These are phyloP conservation scores for Falco naumanni DNA, from an alignment of 2,797 vertebrate species.

Conservation along the genomic window DNA sequence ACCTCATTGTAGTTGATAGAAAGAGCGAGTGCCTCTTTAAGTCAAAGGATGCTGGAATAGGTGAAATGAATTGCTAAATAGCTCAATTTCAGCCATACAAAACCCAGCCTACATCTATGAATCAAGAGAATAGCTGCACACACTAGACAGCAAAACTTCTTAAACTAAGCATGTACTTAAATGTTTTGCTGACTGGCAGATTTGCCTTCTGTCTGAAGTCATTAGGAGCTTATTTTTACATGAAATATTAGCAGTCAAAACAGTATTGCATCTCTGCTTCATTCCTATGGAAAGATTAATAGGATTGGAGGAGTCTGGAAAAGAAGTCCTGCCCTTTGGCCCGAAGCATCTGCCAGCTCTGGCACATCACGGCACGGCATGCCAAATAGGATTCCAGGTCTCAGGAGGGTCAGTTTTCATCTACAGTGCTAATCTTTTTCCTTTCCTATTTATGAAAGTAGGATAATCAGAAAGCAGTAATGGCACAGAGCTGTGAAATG, in stretches of 20 bases:
- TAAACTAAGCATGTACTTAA: background rate
- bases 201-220: constrained; percentile 10
- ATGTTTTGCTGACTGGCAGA: constrained; percentile 32
- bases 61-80: background rate
- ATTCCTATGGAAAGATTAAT: constrained; percentile 25
- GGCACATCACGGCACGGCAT: background rate
- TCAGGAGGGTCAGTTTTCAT: background rate
- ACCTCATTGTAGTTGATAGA: background rate
- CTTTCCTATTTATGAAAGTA: background rate
- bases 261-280: background rate
- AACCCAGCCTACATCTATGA: background rate
- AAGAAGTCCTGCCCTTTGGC: constrained; percentile 21
- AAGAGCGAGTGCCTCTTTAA: constrained; percentile 12
- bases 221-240: constrained; percentile 12
- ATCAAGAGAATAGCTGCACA: background rate
- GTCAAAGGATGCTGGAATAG: background rate
- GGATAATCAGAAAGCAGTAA: background rate
- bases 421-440: background rate
- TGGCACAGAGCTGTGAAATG: background rate
- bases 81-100: background rate
- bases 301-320: background rate
- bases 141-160: background rate
- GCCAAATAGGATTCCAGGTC: background rate
- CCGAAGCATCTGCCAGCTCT: background rate
- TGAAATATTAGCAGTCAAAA: constrained; percentile 27